A percentile compares a stretch with the other conserved stretches of the same genome.
Conservation (phyloP, 2,113 vertebrate species). For the Lontra canadensis region DNA sequence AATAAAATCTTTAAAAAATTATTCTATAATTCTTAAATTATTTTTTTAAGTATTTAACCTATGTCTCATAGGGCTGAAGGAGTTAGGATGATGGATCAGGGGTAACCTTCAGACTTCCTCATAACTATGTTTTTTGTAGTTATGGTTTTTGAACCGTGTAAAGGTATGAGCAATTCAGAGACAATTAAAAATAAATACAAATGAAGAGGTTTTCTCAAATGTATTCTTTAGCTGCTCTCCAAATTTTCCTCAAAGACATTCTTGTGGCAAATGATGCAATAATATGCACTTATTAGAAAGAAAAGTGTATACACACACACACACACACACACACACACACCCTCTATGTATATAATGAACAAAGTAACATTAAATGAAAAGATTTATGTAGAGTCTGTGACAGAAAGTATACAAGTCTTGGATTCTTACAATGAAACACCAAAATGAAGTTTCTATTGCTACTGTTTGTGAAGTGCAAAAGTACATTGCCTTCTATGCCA, state of each 20-base stretch:
- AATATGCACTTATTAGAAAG: neutral
- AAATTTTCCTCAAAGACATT: neutral
- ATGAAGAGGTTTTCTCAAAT: neutral
- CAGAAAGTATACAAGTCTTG: neutral
- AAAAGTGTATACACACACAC: neutral
- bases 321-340: too few species aligned
- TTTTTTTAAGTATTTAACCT: neutral
- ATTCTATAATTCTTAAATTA: neutral
- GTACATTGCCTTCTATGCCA: neutral
- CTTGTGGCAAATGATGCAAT: neutral
- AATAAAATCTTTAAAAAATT: neutral
- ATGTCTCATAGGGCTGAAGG: neutral
- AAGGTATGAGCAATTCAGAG: neutral
- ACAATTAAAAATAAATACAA: conserved; percentile 28
- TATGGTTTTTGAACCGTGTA: neutral
- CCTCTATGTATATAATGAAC: neutral
- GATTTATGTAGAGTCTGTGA: neutral
- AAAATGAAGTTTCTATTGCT: neutral
- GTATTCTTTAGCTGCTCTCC: neutral
- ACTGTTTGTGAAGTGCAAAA: neutral
- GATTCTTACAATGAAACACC: neutral
- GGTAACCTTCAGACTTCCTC: neutral
- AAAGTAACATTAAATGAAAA: neutral
- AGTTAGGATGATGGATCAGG: neutral
- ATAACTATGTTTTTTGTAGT: neutral